Evolutionary conservation across 2,113 vertebrate species (phyloP).

Genomic region (Fregata magnificens): DNA sequence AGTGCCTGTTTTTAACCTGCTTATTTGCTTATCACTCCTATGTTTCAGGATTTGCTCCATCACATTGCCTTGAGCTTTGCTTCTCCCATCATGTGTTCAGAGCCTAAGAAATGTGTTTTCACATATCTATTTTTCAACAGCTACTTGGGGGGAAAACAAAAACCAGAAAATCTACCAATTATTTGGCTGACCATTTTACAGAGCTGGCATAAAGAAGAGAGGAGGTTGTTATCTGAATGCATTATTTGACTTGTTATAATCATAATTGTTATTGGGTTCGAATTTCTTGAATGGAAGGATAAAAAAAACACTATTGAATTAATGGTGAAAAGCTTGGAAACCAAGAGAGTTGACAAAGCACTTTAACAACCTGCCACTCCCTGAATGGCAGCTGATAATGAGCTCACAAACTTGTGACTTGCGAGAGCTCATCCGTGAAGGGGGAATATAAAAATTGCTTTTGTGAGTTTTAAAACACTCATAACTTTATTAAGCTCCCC

Average conservation of each 20-base stretch:
- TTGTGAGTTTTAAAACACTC: conserved; percentile 48
- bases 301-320: background rate
- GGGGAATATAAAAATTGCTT: conserved; percentile 25
- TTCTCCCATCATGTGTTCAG: background rate
- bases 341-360: background rate
- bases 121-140: background rate
- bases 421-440: conserved; percentile 39
- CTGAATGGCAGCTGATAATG: background rate
- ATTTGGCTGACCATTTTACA: background rate
- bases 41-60: background rate
- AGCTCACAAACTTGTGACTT: background rate
- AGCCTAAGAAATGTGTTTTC: background rate
- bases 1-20: background rate
- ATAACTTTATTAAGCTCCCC: conserved; percentile 26
- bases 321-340: background rate
- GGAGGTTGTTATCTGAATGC: background rate
- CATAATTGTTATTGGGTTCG: background rate
- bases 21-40: background rate
- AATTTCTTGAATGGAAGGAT: background rate
- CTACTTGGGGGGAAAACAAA: background rate
- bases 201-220: background rate
- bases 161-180: background rate
- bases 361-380: background rate
- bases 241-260: background rate
- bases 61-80: background rate